A percentile compares a stretch with the other conserved stretches of the same genome.
phyloP scores from a whole-genome alignment of 2,888 invertebrate species.

The Melanostoma mellinum region DNA sequence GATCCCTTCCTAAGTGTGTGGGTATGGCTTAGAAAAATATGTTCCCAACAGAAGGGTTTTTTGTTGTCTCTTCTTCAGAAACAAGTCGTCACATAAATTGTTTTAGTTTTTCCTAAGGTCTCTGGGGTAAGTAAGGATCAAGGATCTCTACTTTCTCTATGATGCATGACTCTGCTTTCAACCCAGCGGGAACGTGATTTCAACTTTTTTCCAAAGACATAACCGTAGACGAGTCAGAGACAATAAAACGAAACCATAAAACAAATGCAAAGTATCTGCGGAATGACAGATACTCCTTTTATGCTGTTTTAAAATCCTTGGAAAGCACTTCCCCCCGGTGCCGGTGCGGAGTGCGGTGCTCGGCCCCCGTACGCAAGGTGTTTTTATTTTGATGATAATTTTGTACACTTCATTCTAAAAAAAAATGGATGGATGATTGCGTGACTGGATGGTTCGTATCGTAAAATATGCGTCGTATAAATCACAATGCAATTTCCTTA shows the following conservation, averaged over 20 bases:
- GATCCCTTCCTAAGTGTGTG: constrained; percentile 37
- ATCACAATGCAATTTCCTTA: constrained; percentile 54
- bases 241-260: constrained; percentile 61
- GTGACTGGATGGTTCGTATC: constrained; percentile 19
- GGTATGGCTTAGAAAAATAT: constrained; percentile 40
- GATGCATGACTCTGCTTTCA: constrained; percentile 44
- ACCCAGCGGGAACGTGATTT: constrained; percentile 16
- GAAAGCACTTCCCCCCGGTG: constrained; percentile 9
- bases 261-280: constrained; percentile 71
- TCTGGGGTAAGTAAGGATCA: constrained; percentile 23
- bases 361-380: constrained; percentile 47
- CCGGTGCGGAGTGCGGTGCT: no score
- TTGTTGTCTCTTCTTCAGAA: constrained; percentile 13
- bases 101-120: constrained; percentile 31
- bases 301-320: constrained; percentile 64
- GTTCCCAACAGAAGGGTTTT: constrained; percentile 40
- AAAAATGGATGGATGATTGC: neutral
- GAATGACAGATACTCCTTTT: constrained; percentile 64
- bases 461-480: constrained; percentile 59
- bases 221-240: constrained; percentile 1
- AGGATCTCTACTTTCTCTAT: constrained; percentile 51
- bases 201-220: constrained; percentile 1
- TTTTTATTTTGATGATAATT: constrained; percentile 65
- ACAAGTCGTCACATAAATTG: constrained; percentile 52
- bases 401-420: neutral